phyloP scores from a whole-genome alignment of 2,888 invertebrate genomes.

The Bimastos eiseni region DNA sequence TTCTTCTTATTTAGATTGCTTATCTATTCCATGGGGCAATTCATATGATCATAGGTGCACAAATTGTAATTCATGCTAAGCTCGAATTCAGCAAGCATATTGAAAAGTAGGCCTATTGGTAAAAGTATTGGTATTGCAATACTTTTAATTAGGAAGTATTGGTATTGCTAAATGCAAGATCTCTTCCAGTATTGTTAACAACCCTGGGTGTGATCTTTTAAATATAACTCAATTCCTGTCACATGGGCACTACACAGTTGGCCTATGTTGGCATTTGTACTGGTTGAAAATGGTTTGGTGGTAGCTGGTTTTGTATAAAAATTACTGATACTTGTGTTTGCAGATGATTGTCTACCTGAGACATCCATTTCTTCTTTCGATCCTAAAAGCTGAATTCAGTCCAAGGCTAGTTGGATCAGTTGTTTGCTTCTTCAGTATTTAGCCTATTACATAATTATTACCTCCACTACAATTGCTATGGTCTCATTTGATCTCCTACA shows the following conservation, averaged over 20 bases:
- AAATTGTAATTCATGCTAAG: too few species aligned
- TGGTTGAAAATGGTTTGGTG: not conserved
- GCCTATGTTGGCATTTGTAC: not conserved
- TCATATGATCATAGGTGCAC: too few species aligned
- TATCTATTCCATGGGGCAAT: too few species aligned
- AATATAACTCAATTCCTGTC: not conserved
- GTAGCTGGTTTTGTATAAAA: too few species aligned
- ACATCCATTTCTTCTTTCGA: slow-evolving; percentile 21
- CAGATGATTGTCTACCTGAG: slow-evolving; percentile 17
- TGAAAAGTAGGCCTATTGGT: too few species aligned
- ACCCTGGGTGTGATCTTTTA: not conserved
- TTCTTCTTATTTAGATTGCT: too few species aligned
- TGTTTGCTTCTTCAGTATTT: not conserved
- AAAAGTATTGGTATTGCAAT: too few species aligned
- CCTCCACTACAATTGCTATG: not conserved
- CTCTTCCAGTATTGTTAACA: too few species aligned
- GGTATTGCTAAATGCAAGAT: too few species aligned
- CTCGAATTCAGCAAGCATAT: too few species aligned
- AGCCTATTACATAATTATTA: not conserved
- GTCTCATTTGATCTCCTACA: too few species aligned
- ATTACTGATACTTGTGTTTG: not conserved
- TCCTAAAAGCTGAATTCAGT: slow-evolving; percentile 14
- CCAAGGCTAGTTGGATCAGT: not conserved
- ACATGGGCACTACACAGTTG: not conserved
- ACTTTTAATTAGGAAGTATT: too few species aligned